Percentiles rank a stretch among this genome's conserved stretches.
phyloP scores from a whole-genome alignment of 2,888 invertebrate genomes.

The Tenthredo mesomela region DNA sequence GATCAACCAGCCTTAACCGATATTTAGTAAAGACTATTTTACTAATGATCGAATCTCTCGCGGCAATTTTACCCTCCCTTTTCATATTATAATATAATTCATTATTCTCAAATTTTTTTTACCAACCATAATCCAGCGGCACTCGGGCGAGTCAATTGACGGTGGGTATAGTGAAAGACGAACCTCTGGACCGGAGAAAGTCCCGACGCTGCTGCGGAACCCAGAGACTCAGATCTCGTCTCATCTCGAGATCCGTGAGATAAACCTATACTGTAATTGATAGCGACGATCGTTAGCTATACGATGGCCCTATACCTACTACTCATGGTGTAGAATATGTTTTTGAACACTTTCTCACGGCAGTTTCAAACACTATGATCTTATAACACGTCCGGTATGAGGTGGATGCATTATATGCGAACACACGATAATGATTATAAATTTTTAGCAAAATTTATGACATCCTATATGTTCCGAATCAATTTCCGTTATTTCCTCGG shows the following conservation, averaged over 20 bases:
- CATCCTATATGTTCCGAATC: neutral
- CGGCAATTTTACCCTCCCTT: neutral
- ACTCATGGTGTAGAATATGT: neutral
- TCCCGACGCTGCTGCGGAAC: neutral
- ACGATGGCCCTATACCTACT: neutral
- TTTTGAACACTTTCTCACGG: constrained; percentile 16
- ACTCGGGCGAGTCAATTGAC: neutral
- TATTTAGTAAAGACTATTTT: neutral
- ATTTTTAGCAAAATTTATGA: neutral
- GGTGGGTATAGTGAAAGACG: constrained; percentile 10
- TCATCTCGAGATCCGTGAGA: constrained; percentile 18
- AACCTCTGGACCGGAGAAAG: constrained; percentile 28
- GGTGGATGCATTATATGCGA: neutral
- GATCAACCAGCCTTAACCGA: neutral
- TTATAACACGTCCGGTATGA: neutral
- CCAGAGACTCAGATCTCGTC: constrained; percentile 22
- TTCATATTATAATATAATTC: neutral
- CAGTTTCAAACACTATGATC: neutral
- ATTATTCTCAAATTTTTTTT: neutral
- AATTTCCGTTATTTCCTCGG: neutral
- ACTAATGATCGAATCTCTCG: neutral
- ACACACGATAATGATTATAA: neutral
- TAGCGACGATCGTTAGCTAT: neutral
- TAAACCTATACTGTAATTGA: constrained; percentile 31
- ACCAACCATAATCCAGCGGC: neutral